phyloP scores from a whole-genome alignment of 1,140 invertebrate genomes.

The Thaumatotibia leucotreta region DNA sequence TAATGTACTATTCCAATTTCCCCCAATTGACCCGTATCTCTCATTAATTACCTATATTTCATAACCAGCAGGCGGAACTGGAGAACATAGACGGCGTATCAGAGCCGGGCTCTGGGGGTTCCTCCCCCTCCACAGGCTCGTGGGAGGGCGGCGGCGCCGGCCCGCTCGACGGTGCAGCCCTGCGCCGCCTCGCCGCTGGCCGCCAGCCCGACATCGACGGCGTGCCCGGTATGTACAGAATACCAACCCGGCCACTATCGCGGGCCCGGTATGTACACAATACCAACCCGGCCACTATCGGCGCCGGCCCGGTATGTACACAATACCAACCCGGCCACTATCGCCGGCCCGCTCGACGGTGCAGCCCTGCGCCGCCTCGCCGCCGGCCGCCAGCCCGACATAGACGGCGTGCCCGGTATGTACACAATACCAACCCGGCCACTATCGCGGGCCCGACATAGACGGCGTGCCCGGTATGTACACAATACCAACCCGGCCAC shows the following conservation, averaged over 20 bases:
- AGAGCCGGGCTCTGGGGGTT: conserved; percentile 17
- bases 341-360: conserved; percentile 89
- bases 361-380: conserved; percentile 81
- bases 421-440: conserved; percentile 4
- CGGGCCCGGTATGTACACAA: too few relatives aligned
- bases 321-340: too few relatives aligned
- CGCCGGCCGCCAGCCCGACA: conserved; percentile 77
- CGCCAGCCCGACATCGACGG: conserved; percentile 40
- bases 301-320: too few relatives aligned
- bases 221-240: conserved; percentile 49
- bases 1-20: too few relatives aligned
- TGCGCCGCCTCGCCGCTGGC: conserved; percentile 80
- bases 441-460: conserved; percentile 83
- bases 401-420: conserved; percentile 86
- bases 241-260: too few relatives aligned
- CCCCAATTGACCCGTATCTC: too few relatives aligned
- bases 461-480: conserved; percentile 46
- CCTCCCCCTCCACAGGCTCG: conserved; percentile 66
- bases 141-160: conserved; percentile 86
- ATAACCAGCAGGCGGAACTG: background rate
- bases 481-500: too few relatives aligned
- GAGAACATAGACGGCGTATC: conserved; percentile 19
- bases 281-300: too few relatives aligned
- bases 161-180: conserved; percentile 89
- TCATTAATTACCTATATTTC: background rate